Percentiles rank a stretch among this genome's conserved stretches.
phyloP scores from a whole-genome alignment of 2,797 vertebrate genomes.

The Natrix natrix region DNA sequence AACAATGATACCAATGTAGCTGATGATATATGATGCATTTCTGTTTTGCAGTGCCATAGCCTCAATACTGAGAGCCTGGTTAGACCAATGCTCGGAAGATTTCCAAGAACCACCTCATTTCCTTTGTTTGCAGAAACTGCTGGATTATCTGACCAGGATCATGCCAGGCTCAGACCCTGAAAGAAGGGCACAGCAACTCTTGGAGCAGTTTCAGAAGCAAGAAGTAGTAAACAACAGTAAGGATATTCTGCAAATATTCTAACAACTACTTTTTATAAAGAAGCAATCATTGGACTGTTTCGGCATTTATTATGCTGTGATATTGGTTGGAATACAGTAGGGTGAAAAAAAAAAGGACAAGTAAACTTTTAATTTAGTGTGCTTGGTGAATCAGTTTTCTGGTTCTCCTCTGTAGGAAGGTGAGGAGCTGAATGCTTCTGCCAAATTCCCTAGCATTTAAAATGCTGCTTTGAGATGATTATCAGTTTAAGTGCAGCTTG shows the following conservation, averaged over 20 bases:
- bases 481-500: slow-evolving; percentile 16
- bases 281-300: not conserved
- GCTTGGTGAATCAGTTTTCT: not conserved
- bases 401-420: not conserved
- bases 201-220: slow-evolving; percentile 85
- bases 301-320: not conserved
- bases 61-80: slow-evolving; percentile 88
- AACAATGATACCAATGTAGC: not conserved
- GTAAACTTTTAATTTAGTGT: not conserved
- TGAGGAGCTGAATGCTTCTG: not conserved
- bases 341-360: not conserved
- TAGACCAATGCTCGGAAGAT: slow-evolving; percentile 93
- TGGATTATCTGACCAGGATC: slow-evolving; percentile 80
- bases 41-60: slow-evolving; percentile 78
- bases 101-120: slow-evolving; percentile 88
- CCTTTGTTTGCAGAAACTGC: slow-evolving; percentile 79
- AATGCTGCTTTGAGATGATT: slow-evolving; percentile 13
- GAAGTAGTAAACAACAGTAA: slow-evolving; percentile 80
- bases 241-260: slow-evolving; percentile 14
- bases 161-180: slow-evolving; percentile 86
- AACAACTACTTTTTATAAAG: not conserved
- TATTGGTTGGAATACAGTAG: not conserved
- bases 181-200: slow-evolving; percentile 80
- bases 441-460: slow-evolving; percentile 3
- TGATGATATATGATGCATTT: not conserved